Base-by-base conservation (phyloP, 2,797 vertebrate genomes). In the Oreochromis grahami region DNA sequence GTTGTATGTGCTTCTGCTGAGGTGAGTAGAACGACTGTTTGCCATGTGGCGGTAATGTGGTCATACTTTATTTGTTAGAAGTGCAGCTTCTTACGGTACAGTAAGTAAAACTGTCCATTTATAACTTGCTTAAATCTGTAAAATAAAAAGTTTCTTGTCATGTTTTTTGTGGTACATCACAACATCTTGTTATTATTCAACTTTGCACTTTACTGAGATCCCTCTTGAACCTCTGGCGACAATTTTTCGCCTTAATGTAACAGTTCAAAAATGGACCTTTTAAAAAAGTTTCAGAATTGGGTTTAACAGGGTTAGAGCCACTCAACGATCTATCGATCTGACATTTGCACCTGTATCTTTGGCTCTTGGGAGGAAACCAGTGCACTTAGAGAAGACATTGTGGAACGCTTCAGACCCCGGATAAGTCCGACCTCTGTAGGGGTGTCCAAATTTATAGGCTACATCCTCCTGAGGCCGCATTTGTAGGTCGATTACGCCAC, bases 221-320 rank as follows among this genome's bases (percentile, higher is more conserved):
- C 24, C 24, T 45, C 14, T 70, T 70, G 38, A 70, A 43, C 63
- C 63, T 70, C 65, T 70, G 24, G 24, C 2, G 1, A 72, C 9
- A 19, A 43, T 0, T 29, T 48, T 29, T 41, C 17, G 24, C 15
- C 43, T 4, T 74, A 74, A 74, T 48, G 26, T 48, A 32, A 48
- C 8, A 0, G 13, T 45, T 45, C 8, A 0, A 26, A 70, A 29
- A 72, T 29, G 5, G 4, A 48, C 7, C 2, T 45, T 72, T 32
- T 48, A 48, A 32, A 5, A 6, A 29, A 8, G 15, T 29, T 72
- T 19, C 1, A 29, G 4, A 48, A 48, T 29, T 12, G 24, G 24
- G 24, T 11, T 63, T 1, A 63, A 17, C 9, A 1, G 15, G 9
- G 41, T 48, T 29, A 19, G 9, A 72, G 24, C 15, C 41, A 19